phyloP scores from a whole-genome alignment of 2,888 invertebrate genomes.

The Aphodius granarius region DNA sequence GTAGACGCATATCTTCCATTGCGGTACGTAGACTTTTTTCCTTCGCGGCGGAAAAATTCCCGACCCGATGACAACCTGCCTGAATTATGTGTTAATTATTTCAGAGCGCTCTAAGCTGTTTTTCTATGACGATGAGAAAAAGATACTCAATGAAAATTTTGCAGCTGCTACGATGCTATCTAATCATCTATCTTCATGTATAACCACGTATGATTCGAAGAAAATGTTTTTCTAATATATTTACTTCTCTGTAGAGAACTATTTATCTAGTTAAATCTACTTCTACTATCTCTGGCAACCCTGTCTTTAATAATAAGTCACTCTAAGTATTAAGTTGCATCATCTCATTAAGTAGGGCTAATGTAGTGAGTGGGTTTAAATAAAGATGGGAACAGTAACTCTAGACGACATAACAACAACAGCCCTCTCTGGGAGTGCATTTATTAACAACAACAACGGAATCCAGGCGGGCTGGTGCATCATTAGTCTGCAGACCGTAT shows the following conservation, averaged over 20 bases:
- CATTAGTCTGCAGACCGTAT: slow-evolving; percentile 47
- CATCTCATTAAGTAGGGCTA: neutral
- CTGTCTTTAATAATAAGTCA: no score
- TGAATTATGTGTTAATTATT: slow-evolving; percentile 13
- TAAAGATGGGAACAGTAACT: slow-evolving; percentile 29
- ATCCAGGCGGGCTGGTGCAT: slow-evolving; percentile 43
- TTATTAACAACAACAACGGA: slow-evolving; percentile 37
- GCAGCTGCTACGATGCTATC: neutral
- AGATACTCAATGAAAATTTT: neutral
- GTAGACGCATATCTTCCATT: slow-evolving; percentile 2
- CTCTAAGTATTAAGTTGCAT: neutral
- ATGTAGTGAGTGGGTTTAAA: neutral
- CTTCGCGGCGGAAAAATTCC: slow-evolving; percentile 2
- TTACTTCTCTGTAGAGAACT: no score
- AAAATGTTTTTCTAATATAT: no score
- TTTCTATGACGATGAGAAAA: neutral
- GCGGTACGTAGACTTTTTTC: neutral
- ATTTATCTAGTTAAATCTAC: no score
- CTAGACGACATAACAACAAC: slow-evolving; percentile 41
- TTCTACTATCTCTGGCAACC: no score
- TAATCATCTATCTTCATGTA: neutral
- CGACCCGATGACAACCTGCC: slow-evolving; percentile 3
- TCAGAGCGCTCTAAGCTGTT: neutral
- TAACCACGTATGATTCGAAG: no score
- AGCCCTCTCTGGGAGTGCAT: slow-evolving; percentile 36